Percentiles rank a stretch among this genome's conserved stretches.
These are phyloP conservation scores for Ailuropoda melanoleuca DNA, from an alignment of 2,113 vertebrate genomes.

Conservation along the genomic window DNA sequence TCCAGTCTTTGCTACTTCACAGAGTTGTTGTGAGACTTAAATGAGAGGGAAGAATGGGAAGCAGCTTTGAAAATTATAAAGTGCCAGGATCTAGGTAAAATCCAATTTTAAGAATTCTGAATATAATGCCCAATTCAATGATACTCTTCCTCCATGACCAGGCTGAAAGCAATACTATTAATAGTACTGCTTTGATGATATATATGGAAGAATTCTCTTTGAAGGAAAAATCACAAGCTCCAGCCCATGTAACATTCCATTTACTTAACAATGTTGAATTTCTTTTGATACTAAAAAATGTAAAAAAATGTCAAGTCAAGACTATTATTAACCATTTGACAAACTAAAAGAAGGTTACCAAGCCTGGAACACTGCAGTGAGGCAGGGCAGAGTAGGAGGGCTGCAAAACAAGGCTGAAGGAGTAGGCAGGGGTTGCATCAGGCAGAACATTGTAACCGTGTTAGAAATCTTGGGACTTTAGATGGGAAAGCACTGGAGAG, in stretches of 20 bases:
- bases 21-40: background rate
- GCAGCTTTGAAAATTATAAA: conserved; percentile 49
- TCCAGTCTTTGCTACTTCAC: background rate
- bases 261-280: conserved; percentile 17
- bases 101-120: conserved; percentile 56
- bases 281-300: conserved; percentile 23
- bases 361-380: background rate
- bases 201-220: conserved; percentile 19
- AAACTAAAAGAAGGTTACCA: background rate
- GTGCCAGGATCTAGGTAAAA: conserved; percentile 46
- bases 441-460: accelerated
- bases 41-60: conserved; percentile 21
- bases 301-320: background rate
- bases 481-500: background rate
- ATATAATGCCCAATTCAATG: conserved; percentile 29
- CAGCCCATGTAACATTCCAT: background rate
- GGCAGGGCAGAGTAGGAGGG: accelerated
- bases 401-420: background rate
- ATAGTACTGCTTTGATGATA: conserved; percentile 62
- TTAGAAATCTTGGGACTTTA: background rate
- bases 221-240: conserved; percentile 45
- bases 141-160: conserved; percentile 18
- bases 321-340: conserved; percentile 23
- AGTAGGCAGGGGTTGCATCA: background rate
- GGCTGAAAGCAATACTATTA: conserved; percentile 44